Evolutionary conservation across 2,113 vertebrate species (phyloP).

Genomic region (Dermatemys mawii): DNA sequence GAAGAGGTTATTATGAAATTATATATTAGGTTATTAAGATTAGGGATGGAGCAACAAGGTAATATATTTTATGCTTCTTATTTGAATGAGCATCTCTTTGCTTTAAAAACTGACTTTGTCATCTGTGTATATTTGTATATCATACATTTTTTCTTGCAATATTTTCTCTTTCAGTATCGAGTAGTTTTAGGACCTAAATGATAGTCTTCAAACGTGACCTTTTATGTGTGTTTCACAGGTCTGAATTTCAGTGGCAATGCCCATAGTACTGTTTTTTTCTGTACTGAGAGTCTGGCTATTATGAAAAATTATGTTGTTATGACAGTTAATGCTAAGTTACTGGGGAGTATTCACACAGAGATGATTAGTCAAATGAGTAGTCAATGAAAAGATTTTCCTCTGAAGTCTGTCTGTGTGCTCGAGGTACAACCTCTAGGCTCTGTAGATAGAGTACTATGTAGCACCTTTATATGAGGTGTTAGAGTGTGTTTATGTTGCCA

Average conservation of each 20-base stretch:
- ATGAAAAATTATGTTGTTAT: background rate
- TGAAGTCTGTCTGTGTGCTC: background rate
- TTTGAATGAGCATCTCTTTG: background rate
- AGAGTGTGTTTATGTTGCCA: background rate
- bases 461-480: background rate
- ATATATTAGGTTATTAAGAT: background rate
- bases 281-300: background rate
- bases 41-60: background rate
- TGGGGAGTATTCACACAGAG: background rate
- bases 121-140: background rate
- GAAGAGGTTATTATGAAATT: background rate
- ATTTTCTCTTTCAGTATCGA: background rate
- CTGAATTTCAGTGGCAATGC: background rate
- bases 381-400: conserved; percentile 2
- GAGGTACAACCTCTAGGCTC: background rate
- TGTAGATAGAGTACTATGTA: background rate
- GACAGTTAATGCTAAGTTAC: background rate
- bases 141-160: background rate
- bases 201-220: background rate
- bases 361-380: background rate
- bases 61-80: background rate
- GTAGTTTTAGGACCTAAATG: background rate
- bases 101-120: background rate
- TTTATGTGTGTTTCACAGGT: background rate
- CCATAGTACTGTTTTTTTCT: background rate